These are phyloP conservation scores for Lepus oiostolus DNA, from an alignment of 2,797 vertebrate species.

Conservation along the genomic window DNA sequence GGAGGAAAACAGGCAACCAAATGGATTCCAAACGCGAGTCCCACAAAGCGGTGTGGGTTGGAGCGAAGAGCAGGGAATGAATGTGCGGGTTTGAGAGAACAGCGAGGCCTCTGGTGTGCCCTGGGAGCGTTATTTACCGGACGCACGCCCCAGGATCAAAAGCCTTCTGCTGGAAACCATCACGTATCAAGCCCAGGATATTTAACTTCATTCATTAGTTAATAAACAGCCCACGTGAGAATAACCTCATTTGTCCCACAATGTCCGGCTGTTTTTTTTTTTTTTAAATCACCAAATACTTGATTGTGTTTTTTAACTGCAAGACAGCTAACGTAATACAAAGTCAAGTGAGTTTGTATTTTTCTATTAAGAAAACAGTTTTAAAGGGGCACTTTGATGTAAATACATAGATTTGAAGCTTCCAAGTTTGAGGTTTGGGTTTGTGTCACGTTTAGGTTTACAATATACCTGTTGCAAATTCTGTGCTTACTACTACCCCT, in stretches of 20 bases:
- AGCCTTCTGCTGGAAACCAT: not conserved
- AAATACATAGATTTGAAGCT: not conserved
- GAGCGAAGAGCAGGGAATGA: not conserved
- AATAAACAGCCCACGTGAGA: not conserved
- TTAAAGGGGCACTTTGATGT: not conserved
- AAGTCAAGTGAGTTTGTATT: not conserved
- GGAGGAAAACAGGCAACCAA: not conserved
- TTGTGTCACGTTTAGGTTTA: not conserved
- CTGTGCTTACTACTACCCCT: not conserved
- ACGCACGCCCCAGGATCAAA: not conserved
- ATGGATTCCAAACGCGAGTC: not conserved
- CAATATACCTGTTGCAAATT: not conserved
- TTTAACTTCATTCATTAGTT: not conserved
- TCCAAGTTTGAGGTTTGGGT: conserved; percentile 5
- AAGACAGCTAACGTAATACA: not conserved
- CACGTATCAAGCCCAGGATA: not conserved
- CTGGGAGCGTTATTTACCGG: not conserved
- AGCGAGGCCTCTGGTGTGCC: no score
- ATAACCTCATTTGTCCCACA: not conserved
- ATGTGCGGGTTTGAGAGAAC: not conserved
- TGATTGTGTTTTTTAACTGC: conserved; percentile 4
- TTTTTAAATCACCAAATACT: not conserved
- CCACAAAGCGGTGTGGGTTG: not conserved
- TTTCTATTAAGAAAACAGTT: not conserved
- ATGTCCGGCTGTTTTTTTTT: not conserved